Conservation (phyloP, 2,113 vertebrate genomes). For the Sitta europaea region DNA sequence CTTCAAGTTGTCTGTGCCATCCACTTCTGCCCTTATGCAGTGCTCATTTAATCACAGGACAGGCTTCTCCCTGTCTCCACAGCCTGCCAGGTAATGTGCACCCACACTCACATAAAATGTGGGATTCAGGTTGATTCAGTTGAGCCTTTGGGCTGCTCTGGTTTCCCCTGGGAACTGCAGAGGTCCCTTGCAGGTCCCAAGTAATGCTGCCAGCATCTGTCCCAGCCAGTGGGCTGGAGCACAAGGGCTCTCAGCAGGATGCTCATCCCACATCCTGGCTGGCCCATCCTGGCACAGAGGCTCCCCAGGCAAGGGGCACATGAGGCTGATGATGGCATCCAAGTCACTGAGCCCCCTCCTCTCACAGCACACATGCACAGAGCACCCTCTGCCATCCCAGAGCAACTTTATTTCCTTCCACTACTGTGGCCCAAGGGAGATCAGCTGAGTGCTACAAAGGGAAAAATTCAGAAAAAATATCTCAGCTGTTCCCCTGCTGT, state of each 20-base stretch:
- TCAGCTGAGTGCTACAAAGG: neutral
- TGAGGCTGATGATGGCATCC: accelerated
- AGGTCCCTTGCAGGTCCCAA: neutral
- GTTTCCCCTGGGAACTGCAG: neutral
- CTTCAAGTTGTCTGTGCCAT: neutral
- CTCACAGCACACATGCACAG: accelerated
- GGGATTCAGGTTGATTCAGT: neutral
- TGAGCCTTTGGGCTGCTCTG: neutral
- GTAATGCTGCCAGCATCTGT: neutral
- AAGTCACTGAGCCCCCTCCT: neutral
- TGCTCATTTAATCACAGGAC: neutral
- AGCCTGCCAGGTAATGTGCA: neutral
- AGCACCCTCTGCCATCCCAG: neutral
- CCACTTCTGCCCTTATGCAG: neutral
- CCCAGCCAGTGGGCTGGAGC: accelerated
- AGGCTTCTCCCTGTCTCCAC: neutral
- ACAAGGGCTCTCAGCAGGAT: accelerated
- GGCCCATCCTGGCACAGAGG: neutral
- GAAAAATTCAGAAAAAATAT: neutral
- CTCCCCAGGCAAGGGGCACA: neutral
- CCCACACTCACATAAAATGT: neutral
- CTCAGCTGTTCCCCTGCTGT: neutral
- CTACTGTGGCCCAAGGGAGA: neutral
- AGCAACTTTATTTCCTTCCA: neutral
- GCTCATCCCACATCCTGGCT: neutral